These are phyloP conservation scores for Molothrus ater DNA, from an alignment of 2,797 vertebrate species.

Conservation along the genomic window DNA sequence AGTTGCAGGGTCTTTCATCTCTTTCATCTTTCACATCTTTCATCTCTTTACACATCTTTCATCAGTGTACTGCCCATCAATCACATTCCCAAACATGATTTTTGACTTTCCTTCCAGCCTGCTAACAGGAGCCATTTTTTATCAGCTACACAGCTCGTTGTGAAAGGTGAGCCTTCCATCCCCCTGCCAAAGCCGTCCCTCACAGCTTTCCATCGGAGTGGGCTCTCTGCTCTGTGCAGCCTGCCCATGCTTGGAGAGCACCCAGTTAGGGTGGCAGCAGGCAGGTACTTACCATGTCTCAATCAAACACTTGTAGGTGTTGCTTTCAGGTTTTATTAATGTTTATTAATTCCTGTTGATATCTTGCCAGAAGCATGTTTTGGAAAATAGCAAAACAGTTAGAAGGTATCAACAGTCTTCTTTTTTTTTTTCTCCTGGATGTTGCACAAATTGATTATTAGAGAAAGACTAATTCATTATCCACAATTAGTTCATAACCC, in stretches of 20 bases:
- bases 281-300: not conserved
- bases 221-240: not conserved
- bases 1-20: too few relatives aligned
- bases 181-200: not conserved
- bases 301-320: not conserved
- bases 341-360: not conserved
- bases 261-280: not conserved
- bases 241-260: not conserved
- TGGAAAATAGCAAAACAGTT: not conserved
- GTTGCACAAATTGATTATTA: not conserved
- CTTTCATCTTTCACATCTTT: too few relatives aligned
- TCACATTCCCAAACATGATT: not conserved
- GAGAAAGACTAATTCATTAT: not conserved
- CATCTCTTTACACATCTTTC: too few relatives aligned
- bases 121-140: not conserved
- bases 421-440: not conserved
- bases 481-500: not conserved
- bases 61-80: not conserved
- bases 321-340: conserved; percentile 11
- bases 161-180: not conserved
- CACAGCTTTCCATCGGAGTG: not conserved
- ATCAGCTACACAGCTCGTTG: not conserved
- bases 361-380: not conserved
- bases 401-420: not conserved
- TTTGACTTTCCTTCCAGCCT: not conserved